These are phyloP conservation scores for Grammomys dolichurus DNA, from an alignment of 2,113 vertebrate genomes.

Conservation along the genomic window DNA sequence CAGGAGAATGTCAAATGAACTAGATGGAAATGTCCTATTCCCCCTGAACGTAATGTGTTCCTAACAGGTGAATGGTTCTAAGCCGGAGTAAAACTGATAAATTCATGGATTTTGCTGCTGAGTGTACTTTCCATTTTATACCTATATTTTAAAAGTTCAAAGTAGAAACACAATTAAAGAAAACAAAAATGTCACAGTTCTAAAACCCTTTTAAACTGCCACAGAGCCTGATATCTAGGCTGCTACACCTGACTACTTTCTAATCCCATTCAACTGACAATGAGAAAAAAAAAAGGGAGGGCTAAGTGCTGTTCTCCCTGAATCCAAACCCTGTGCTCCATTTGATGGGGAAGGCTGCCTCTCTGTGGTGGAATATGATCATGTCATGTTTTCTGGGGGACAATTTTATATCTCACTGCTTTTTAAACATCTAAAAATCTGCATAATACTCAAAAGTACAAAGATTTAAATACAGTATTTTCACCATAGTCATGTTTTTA, in stretches of 20 bases:
- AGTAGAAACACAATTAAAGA: background rate
- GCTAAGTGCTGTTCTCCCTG: slow-evolving; percentile 19
- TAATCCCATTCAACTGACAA: background rate
- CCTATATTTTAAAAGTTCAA: slow-evolving; percentile 24
- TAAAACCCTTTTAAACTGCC: background rate
- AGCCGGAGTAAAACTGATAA: background rate
- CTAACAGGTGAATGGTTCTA: background rate
- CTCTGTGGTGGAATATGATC: slow-evolving; percentile 15
- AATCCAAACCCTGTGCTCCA: slow-evolving; percentile 28
- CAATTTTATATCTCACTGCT: background rate
- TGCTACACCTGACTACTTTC: background rate
- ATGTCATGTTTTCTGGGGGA: background rate
- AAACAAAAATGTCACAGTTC: background rate
- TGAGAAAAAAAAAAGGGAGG: background rate
- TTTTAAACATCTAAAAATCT: background rate
- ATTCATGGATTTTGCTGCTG: background rate
- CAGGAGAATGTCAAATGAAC: background rate
- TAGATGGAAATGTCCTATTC: background rate
- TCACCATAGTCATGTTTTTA: background rate
- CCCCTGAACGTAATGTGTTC: background rate
- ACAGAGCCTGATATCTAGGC: background rate
- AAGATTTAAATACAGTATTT: slow-evolving; percentile 4
- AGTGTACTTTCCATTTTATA: background rate
- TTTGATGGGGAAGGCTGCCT: slow-evolving; percentile 73
- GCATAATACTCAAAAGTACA: background rate